Conservation (phyloP, 2,888 invertebrate species). For the Cerastoderma edule region DNA sequence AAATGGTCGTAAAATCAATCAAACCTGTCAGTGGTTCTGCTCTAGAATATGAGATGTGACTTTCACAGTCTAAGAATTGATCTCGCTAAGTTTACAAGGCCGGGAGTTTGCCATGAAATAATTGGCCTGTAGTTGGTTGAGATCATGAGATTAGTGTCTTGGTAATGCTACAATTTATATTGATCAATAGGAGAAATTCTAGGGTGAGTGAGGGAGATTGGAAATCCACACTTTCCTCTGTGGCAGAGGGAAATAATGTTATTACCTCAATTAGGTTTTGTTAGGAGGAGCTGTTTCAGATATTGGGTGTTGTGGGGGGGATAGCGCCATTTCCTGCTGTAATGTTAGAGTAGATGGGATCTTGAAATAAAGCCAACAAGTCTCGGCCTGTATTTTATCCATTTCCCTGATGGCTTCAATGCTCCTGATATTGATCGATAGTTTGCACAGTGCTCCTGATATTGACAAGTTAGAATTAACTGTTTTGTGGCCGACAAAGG, state of each 20-base stretch:
- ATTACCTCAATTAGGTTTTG: conserved; percentile 25
- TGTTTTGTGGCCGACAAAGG: too few relatives aligned
- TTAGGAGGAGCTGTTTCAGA: conserved; percentile 15
- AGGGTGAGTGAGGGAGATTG: conserved; percentile 11
- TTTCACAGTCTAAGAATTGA: conserved; percentile 27
- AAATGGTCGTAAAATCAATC: conserved; percentile 40
- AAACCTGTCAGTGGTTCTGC: conserved; percentile 22
- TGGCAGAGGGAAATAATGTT: conserved; percentile 11
- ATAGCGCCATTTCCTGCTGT: conserved; percentile 9
- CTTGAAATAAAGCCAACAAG: conserved; percentile 20
- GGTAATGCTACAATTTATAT: conserved; percentile 14
- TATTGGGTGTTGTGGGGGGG: conserved; percentile 6
- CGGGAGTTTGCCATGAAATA: conserved; percentile 15
- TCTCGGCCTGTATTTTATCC: conserved; percentile 4
- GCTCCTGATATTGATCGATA: too few relatives aligned
- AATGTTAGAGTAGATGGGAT: conserved; percentile 8
- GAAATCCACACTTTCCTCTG: conserved; percentile 5
- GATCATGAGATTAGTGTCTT: conserved; percentile 18
- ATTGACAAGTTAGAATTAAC: too few relatives aligned
- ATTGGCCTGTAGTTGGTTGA: conserved; percentile 18
- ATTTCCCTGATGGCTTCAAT: neutral
- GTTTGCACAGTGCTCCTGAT: too few relatives aligned
- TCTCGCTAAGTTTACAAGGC: conserved; percentile 8
- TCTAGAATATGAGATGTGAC: conserved; percentile 21
- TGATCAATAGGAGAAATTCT: conserved; percentile 18